Base-by-base conservation (phyloP, 2,888 invertebrate genomes). In the Hoplodrina ambigua region DNA sequence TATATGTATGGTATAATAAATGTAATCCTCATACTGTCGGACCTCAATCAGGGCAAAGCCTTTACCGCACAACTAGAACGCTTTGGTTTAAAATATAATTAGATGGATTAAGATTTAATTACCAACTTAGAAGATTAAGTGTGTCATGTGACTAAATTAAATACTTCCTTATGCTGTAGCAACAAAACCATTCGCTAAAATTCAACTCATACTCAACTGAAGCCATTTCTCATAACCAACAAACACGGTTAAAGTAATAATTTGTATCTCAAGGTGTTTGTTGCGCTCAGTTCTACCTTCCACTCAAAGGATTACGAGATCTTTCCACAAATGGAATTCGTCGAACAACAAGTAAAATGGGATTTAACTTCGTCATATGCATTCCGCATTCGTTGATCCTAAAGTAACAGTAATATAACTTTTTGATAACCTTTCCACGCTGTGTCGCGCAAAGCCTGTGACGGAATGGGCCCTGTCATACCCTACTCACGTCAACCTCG, bases 401-500 rank as follows among this genome's bases (percentile, higher is more conserved):
- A 78, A 87, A 83, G 82, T 85, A 83, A 86, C 81, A 84, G 85
- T 87, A 86, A 87, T 88, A 89, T 87, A 90, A 89, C 87, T 88
- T 89, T 88, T 86, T 88, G 88, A 90, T 88, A 89, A 88, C 86
- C 83, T 83, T 80, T 83, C 81, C 75, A 80, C 75, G 82, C 85
- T 80, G 80, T 86, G 86, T 82, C 85, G 84, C 84, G 86, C 85
- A 87, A 88, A 89, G 88, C 89, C 89, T 87, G 87, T 85, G 88
- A 88, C 87, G 87, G 86, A 86, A 88, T 88, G 85, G 86, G 85
- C 86, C 82, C 89, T 90, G 93, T 93, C 93, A 91, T 85, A 93
- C 93, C 93, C 92, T 90, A 84, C 91, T 94, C 93, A 92, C 85
- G 81, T 82, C 86, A 85, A 74, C 86, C 87, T 87, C 87, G 86